Evolutionary conservation across 2,888 invertebrate genomes (phyloP).

Genomic region (Scrobipalpa costella): DNA sequence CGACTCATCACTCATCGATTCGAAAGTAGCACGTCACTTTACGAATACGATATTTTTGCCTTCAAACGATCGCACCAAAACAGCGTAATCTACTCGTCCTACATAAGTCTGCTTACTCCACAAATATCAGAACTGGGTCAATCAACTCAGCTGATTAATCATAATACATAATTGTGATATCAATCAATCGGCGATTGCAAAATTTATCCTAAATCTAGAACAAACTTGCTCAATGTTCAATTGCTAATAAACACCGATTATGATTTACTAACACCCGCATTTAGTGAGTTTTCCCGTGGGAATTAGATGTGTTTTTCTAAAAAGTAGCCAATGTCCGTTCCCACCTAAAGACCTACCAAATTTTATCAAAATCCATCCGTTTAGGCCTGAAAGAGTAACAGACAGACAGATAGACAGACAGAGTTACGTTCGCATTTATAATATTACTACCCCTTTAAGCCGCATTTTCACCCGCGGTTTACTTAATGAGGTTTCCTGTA

Average conservation of each 20-base stretch:
- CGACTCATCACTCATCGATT: conserved; percentile 22
- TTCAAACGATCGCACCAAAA: conserved; percentile 39
- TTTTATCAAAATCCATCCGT: too few species aligned
- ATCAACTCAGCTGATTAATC: conserved; percentile 60
- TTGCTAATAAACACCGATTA: conserved; percentile 6
- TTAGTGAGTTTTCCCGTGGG: too few species aligned
- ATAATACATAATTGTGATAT: conserved; percentile 57
- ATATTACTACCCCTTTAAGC: too few species aligned
- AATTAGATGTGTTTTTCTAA: too few species aligned
- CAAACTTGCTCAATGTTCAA: conserved; percentile 30
- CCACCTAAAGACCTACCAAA: too few species aligned
- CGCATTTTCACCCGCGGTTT: too few species aligned
- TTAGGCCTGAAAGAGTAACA: too few species aligned
- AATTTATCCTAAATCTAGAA: conserved; percentile 53
- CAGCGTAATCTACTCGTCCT: conserved; percentile 59
- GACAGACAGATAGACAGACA: too few species aligned
- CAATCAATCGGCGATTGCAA: conserved; percentile 59
- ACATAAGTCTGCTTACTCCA: conserved; percentile 68
- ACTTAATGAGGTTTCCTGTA: too few species aligned
- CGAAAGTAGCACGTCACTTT: conserved; percentile 22
- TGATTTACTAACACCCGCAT: too few species aligned
- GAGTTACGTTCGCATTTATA: too few species aligned
- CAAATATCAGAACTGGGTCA: conserved; percentile 61
- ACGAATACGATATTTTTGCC: conserved; percentile 18
- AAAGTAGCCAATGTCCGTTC: too few species aligned